Evolutionary conservation across 2,888 invertebrate species (phyloP), one percentile per base, ranked within the genome.

Genomic region (Brachyptera risi): DNA sequence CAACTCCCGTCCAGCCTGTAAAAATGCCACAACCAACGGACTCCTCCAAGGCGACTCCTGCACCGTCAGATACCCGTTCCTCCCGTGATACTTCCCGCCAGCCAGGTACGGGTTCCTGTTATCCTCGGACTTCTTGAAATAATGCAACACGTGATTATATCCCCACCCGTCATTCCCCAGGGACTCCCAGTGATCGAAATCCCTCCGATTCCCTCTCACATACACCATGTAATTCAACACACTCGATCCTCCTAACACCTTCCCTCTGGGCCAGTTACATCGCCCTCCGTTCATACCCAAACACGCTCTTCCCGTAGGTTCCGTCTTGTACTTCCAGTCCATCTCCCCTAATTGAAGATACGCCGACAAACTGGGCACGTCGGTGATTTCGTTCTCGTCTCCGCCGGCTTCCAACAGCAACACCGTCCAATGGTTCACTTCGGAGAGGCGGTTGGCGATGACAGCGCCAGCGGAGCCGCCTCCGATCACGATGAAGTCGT

Each of bases 401-500:
- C 89, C 90, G 24, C 92, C 93, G 44, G 90, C 91, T 76, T 93
- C 93, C 56, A 93, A 74, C 4, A 93, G 78, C 27, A 93, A 78
- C 0, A 90, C 84, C 65, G 47, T 67, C 68, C 68, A 68, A 24
- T 67, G 59, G 0, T 69, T 68, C 51, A 74, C 78, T 74, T 92
- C 92, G 15, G 87, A 87, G 49, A 92, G 75, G 17, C 94, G 81
- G 71, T 82, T 90, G 7, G 94, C 92, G 1, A 95, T 83, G 1
- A 94, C 94, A 0, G 93, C 92, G 0, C 94, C 94, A 0, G 94
- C 94, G 0, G 92, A 92, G 1, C 95, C 95, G 1, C 88, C 92
- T 2, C 93, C 93, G 3, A 93, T 80, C 1, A 92, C 81, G 24
- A 93, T 79, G 70, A 92, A 92, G 72, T 93, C 93, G 72, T 93